Percentiles rank a stretch among this genome's conserved stretches.
Evolutionary conservation across 2,888 invertebrate genomes (phyloP).

Genomic region (Lochmaea crataegi): DNA sequence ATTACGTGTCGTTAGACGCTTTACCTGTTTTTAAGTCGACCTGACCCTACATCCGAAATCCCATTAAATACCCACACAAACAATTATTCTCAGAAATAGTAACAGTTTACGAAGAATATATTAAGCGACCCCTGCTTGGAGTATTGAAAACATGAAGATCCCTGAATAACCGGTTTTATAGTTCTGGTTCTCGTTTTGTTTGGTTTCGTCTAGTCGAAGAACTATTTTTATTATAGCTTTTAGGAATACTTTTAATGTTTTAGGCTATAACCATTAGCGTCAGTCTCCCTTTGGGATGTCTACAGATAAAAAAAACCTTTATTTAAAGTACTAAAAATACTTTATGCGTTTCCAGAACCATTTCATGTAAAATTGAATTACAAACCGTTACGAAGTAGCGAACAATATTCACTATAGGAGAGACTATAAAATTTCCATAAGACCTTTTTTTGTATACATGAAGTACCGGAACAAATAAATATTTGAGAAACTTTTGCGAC

Average conservation of each 20-base stretch:
- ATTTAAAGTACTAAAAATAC: neutral
- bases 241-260: conserved; percentile 1
- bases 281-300: neutral
- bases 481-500: neutral
- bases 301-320: neutral
- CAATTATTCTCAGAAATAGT: conserved; percentile 11
- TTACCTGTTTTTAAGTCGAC: conserved; percentile 13
- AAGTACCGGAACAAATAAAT: neutral
- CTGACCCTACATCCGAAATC: conserved; percentile 5
- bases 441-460: neutral
- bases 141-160: too few species aligned
- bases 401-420: neutral
- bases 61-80: conserved; percentile 17
- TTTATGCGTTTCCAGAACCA: neutral
- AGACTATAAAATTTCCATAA: neutral
- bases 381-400: neutral
- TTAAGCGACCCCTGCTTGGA: neutral
- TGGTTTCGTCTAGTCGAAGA: neutral
- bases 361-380: neutral
- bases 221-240: neutral
- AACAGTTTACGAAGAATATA: conserved; percentile 12
- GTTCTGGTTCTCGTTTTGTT: conserved; percentile 2
- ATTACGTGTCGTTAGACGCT: neutral
- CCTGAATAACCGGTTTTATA: conserved; percentile 14
- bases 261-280: neutral